Conservation (phyloP, 2,113 vertebrate genomes). For the Mesitornis unicolor region DNA sequence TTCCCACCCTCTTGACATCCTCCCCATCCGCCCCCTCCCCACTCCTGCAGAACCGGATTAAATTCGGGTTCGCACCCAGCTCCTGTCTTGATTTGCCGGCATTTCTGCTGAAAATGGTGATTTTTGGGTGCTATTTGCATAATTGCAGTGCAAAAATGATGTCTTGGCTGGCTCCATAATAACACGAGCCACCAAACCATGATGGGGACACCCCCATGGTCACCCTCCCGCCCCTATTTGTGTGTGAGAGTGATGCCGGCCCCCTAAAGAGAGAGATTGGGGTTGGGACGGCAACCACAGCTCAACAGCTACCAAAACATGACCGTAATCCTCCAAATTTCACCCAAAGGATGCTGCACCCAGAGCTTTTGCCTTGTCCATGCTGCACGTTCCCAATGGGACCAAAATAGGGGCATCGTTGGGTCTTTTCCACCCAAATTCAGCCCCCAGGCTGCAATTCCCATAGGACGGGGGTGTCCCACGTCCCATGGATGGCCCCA, state of each 20-base stretch:
- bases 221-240: not conserved
- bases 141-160: no score
- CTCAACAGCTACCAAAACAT: not conserved
- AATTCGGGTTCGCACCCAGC: slow-evolving; percentile 43
- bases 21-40: no score
- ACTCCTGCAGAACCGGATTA: slow-evolving; percentile 45
- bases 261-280: not conserved
- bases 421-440: no score
- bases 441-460: not conserved
- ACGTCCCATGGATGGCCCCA: fast-evolving
- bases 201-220: no score
- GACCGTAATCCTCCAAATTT: fast-evolving
- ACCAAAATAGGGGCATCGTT: no score
- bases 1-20: no score
- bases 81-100: slow-evolving; percentile 26
- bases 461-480: no score
- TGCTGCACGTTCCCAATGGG: fast-evolving
- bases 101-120: slow-evolving; percentile 59
- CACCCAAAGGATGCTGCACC: not conserved
- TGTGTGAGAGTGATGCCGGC: fast-evolving
- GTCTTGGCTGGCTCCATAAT: no score
- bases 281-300: not conserved
- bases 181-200: no score
- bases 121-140: slow-evolving; percentile 53
- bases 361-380: not conserved